phyloP scores from a whole-genome alignment of 2,113 vertebrate species.

The Cryptomyrus ogoouensis region DNA sequence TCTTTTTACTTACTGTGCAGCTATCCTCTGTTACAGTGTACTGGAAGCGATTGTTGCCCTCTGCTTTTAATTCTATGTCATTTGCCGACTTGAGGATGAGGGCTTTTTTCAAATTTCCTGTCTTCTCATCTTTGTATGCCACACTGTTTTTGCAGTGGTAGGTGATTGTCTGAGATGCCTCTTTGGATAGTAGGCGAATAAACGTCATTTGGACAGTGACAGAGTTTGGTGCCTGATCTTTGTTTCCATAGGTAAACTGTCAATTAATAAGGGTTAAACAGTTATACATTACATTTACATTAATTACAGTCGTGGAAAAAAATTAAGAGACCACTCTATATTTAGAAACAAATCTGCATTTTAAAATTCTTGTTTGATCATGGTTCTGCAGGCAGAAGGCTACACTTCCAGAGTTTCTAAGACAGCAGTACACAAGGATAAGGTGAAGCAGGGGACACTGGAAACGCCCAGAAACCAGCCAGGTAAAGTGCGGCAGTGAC shows the following conservation, averaged over 20 bases:
- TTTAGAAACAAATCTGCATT: no score
- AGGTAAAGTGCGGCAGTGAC: no score
- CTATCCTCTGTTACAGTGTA: constrained; percentile 85
- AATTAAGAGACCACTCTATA: no score
- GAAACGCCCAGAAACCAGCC: no score
- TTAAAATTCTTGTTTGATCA: no score
- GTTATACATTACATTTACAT: background rate
- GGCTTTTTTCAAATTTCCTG: constrained; percentile 82
- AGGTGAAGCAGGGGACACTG: background rate
- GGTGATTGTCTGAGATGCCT: constrained; percentile 92
- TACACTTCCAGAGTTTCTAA: no score
- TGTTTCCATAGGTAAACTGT: constrained; percentile 86
- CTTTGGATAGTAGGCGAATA: constrained; percentile 91
- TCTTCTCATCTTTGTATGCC: constrained; percentile 82
- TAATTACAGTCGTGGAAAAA: no score
- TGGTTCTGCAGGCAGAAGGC: no score
- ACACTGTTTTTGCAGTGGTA: constrained; percentile 93
- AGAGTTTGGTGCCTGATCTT: constrained; percentile 68
- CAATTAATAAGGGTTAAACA: constrained; percentile 27
- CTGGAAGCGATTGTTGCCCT: constrained; percentile 90
- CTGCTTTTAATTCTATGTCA: constrained; percentile 90
- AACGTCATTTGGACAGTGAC: constrained; percentile 95
- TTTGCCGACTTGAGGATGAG: constrained; percentile 87
- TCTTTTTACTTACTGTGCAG: constrained; percentile 74
- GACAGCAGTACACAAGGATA: no score